Base-by-base conservation (phyloP, 92 coral and sea anemone species). In the Porites cylindrica region DNA sequence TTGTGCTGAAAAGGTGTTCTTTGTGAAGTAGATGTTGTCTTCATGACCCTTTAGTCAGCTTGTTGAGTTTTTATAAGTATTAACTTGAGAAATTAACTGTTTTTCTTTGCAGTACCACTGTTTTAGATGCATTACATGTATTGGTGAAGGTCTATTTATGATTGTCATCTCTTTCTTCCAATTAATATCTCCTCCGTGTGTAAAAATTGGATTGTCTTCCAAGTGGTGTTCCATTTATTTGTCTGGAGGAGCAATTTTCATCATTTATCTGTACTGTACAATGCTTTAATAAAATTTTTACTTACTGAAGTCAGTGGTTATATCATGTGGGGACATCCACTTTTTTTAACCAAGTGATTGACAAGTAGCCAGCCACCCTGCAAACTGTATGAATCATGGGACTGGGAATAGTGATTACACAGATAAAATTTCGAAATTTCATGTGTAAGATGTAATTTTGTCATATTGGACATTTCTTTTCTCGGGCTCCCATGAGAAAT, bases 101-200 rank as follows among this genome's bases (percentile, higher is more conserved):
- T 70, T 82, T 59, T 51, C 60, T 53, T 82, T 78, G 66, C 86
- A 82, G 86, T 82, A 13, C 86, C 86, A 1, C 14, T 82, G 32
- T 82, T 70, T 47, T 82, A 82, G 86, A 82, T 20, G 70, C 29
- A 58, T 66, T 47, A 23, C 24, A 11, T 58, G 8, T 70, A 18
- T 20, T 24, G 29, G 59, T 56, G 80, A 58, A n/a, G 21, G 51
- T 5, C 68, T 79, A 69, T 43, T 65, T 63, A 9, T 64, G 70
- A 29, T 62, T 38, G 51, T 29, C 43, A 18, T 52, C 18, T 53
- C 32, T 20, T 60, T 18, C 1, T 7, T 20, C 24, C 20, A 10
- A 3, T 12, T 73, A 4, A 50, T 17, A 43, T 29, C 60, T 32
- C 19, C 5, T 1, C n/a, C 51, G 6, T 8, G 6, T 56, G 50